Evolutionary conservation across 2,888 invertebrate genomes (phyloP).

Genomic region (Plusia festucae): DNA sequence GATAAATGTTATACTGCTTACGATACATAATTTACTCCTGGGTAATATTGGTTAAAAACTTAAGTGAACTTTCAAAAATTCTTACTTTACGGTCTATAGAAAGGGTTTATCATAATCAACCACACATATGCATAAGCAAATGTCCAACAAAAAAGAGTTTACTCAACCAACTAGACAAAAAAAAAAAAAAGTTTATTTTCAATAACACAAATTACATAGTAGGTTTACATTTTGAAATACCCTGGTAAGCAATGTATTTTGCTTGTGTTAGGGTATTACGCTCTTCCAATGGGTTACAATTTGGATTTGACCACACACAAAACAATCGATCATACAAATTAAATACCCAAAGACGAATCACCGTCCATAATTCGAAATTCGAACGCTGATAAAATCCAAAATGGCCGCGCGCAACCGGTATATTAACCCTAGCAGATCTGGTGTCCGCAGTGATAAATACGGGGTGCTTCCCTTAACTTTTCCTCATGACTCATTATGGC

Average conservation of each 20-base stretch:
- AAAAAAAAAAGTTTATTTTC: no score
- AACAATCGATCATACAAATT: conserved; percentile 68
- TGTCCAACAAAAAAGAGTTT: conserved; percentile 12
- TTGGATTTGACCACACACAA: conserved; percentile 58
- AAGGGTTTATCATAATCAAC: background rate
- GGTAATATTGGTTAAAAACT: no score
- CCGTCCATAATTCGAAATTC: conserved; percentile 81
- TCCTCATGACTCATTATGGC: conserved; percentile 87
- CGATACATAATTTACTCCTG: no score
- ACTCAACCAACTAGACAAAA: conserved; percentile 43
- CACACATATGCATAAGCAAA: background rate
- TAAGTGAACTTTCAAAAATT: background rate
- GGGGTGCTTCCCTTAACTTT: conserved; percentile 80
- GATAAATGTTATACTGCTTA: no score
- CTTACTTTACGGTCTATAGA: background rate
- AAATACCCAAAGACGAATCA: conserved; percentile 74
- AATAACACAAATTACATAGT: no score
- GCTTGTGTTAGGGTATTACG: no score
- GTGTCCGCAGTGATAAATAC: conserved; percentile 84
- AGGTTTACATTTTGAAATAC: no score
- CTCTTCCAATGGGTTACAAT: no score
- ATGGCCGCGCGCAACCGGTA: conserved; percentile 76
- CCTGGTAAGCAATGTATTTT: no score
- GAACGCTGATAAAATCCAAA: conserved; percentile 82
- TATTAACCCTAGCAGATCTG: conserved; percentile 85